These are phyloP conservation scores for Telmatherina bonti DNA, from an alignment of 2,797 vertebrate species.

Conservation along the genomic window DNA sequence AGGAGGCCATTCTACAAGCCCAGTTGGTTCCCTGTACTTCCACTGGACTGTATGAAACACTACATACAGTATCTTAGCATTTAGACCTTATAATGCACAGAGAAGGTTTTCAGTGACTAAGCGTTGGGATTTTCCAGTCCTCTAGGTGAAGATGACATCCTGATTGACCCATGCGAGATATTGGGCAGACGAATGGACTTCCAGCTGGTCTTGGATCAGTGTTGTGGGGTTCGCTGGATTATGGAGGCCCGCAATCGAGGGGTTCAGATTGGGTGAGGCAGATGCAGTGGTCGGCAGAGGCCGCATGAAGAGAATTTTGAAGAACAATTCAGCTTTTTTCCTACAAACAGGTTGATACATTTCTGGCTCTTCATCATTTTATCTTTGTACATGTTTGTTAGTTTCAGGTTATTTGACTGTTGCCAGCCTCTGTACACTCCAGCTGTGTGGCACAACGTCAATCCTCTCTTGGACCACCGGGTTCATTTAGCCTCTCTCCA, in stretches of 20 bases:
- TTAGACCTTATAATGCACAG: not conserved
- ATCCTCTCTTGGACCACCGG: constrained; percentile 86
- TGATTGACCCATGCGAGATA: constrained; percentile 88
- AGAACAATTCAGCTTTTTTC: not conserved
- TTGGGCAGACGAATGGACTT: constrained; percentile 88
- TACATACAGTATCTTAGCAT: constrained; percentile 5
- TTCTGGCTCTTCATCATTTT: not conserved
- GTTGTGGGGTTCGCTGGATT: constrained; percentile 89
- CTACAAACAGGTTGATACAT: not conserved
- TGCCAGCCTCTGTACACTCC: constrained; percentile 84
- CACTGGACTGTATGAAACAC: constrained; percentile 82
- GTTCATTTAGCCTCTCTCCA: constrained; percentile 84
- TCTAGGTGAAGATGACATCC: constrained; percentile 86
- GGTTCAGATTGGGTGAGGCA: constrained; percentile 86
- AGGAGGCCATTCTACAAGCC: constrained; percentile 86
- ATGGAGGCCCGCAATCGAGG: constrained; percentile 84
- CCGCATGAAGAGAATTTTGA: not conserved
- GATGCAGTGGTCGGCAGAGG: not conserved
- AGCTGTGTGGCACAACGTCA: constrained; percentile 86
- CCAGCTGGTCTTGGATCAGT: constrained; percentile 85
- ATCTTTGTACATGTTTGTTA: constrained; percentile 49
- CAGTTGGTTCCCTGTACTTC: constrained; percentile 84
- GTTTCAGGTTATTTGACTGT: constrained; percentile 88
- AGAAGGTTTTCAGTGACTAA: not conserved
- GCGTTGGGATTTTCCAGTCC: constrained; percentile 66